These are phyloP conservation scores for Gasterosteus nipponicus DNA, from an alignment of 2,113 vertebrate species.

Conservation along the genomic window DNA sequence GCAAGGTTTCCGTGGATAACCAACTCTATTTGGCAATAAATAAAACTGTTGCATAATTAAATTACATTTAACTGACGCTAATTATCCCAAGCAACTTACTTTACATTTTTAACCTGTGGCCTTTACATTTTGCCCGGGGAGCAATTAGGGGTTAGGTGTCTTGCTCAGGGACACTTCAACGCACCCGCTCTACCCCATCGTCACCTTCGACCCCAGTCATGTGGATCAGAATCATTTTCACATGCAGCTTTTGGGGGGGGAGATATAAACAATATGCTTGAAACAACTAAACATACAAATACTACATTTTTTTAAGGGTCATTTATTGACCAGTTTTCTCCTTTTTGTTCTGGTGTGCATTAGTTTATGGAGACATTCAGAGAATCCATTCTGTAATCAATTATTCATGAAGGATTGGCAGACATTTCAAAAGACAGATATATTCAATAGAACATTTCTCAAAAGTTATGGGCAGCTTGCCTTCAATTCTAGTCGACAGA, in stretches of 20 bases:
- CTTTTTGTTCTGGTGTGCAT: background rate
- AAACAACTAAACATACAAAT: background rate
- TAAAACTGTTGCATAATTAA: background rate
- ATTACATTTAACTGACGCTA: too few relatives aligned
- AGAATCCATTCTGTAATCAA: background rate
- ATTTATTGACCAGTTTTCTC: conserved; percentile 5
- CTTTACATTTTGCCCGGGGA: too few relatives aligned
- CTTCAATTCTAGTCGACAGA: background rate
- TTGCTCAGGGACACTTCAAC: too few relatives aligned
- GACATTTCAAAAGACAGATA: background rate
- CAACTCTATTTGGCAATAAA: too few relatives aligned
- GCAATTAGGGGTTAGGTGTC: too few relatives aligned
- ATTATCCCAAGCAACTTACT: too few relatives aligned
- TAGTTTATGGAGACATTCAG: background rate
- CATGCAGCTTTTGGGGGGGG: background rate
- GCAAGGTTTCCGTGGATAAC: too few relatives aligned
- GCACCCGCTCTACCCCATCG: too few relatives aligned
- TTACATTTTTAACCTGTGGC: too few relatives aligned
- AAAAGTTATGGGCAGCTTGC: background rate
- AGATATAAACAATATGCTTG: background rate
- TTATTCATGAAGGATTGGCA: conserved; percentile 4
- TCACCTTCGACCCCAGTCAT: too few relatives aligned
- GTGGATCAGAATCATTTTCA: background rate
- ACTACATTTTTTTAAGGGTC: background rate
- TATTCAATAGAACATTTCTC: background rate